Conservation (phyloP, 2,797 vertebrate genomes). For the Cottoperca gobio region DNA sequence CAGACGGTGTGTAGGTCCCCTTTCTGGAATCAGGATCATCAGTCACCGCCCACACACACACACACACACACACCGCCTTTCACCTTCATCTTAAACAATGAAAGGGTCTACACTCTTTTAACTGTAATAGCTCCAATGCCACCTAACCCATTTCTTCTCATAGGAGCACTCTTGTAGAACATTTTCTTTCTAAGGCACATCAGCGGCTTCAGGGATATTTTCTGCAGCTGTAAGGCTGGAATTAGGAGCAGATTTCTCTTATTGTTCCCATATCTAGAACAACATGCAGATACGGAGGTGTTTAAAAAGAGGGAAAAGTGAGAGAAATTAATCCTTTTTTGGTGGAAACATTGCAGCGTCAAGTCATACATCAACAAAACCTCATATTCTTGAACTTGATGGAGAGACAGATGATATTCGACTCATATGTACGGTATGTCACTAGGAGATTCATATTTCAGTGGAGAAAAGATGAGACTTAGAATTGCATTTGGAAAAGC, state of each 20-base stretch:
- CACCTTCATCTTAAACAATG: slow-evolving; percentile 78
- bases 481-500: slow-evolving; percentile 10
- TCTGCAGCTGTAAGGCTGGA: slow-evolving; percentile 43
- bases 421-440: slow-evolving; percentile 10
- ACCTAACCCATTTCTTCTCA: slow-evolving; percentile 69
- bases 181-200: slow-evolving; percentile 39
- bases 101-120: slow-evolving; percentile 66
- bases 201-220: slow-evolving; percentile 38
- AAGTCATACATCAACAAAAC: slow-evolving; percentile 44
- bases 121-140: slow-evolving; percentile 67
- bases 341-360: not conserved
- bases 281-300: slow-evolving; percentile 9
- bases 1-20: slow-evolving; percentile 67
- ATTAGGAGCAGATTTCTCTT: slow-evolving; percentile 20
- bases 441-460: slow-evolving; percentile 4
- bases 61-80: slow-evolving; percentile 49
- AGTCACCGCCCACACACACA: slow-evolving; percentile 75
- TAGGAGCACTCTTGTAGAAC: slow-evolving; percentile 48
- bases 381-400: slow-evolving; percentile 39
- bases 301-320: not conserved
- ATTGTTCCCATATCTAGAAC: slow-evolving; percentile 9
- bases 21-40: slow-evolving; percentile 77
- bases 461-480: slow-evolving; percentile 9
- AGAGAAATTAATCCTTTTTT: slow-evolving; percentile 32
- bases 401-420: slow-evolving; percentile 29